Conservation (phyloP, 2,888 invertebrate genomes). For the Euproctis similis region DNA sequence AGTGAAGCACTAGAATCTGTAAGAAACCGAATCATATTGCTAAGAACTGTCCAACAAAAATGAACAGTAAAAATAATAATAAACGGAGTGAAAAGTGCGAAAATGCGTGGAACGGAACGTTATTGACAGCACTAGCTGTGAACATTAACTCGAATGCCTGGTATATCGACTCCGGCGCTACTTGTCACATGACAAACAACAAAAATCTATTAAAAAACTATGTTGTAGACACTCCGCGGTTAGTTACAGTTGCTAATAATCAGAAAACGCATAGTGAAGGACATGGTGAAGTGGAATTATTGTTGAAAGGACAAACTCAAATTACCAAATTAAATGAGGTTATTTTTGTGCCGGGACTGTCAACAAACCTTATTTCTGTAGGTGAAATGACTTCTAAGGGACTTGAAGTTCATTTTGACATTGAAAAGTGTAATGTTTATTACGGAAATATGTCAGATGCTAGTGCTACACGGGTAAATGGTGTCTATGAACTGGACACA, state of each 20-base stretch:
- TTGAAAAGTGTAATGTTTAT: not conserved
- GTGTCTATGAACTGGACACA: not conserved
- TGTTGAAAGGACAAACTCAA: not conserved
- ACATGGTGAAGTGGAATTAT: not conserved
- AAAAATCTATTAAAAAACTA: constrained; percentile 1
- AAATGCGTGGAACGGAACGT: not conserved
- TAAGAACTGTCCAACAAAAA: not conserved
- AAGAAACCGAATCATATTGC: not conserved
- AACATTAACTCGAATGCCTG: not conserved
- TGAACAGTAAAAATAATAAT: no score
- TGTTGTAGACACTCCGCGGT: constrained; percentile 3
- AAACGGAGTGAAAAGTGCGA: not conserved
- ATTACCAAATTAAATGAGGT: constrained; percentile 4
- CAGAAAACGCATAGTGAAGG: not conserved
- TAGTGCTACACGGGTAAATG: not conserved
- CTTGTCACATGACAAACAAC: constrained; percentile 1
- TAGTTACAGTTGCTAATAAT: constrained; percentile 3
- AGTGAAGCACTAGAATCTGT: no score
- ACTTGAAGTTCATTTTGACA: constrained; percentile 6
- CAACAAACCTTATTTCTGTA: constrained; percentile 9
- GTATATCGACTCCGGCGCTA: not conserved
- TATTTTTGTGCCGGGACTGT: constrained; percentile 8
- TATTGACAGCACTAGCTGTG: not conserved
- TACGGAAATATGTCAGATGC: not conserved
- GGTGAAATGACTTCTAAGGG: constrained; percentile 6